A percentile compares a stretch with the other conserved stretches of the same genome.
Evolutionary conservation across 2,888 invertebrate genomes (phyloP).

Genomic region (Drosophila hamatofila): DNA sequence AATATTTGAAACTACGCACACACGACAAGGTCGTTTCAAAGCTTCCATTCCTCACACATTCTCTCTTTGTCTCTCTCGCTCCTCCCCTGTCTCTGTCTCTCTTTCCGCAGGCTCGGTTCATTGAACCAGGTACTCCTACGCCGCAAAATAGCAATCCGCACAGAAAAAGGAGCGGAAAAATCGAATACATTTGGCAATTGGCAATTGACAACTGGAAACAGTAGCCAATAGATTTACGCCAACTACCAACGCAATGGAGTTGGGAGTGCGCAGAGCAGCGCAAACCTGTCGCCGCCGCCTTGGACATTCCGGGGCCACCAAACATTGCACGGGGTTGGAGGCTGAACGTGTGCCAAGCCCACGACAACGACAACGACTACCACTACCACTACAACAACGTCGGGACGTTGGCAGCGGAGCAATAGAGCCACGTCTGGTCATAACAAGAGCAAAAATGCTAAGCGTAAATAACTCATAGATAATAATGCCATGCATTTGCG

Average conservation of each 20-base stretch:
- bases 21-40: conserved; percentile 65
- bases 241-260: conserved; percentile 58
- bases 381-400: conserved; percentile 13
- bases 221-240: conserved; percentile 69
- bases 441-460: conserved; percentile 70
- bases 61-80: neutral
- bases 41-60: neutral
- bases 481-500: conserved; percentile 76
- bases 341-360: conserved; percentile 75
- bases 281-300: conserved; percentile 72
- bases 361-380: conserved; percentile 47
- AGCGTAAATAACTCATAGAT: conserved; percentile 80
- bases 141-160: conserved; percentile 22
- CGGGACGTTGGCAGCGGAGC: conserved; percentile 47
- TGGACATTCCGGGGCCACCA: conserved; percentile 66
- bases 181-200: conserved; percentile 52
- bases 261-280: conserved; percentile 30
- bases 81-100: neutral
- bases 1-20: conserved; percentile 33
- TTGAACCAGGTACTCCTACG: conserved; percentile 71
- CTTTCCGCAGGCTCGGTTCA: conserved; percentile 49
- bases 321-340: conserved; percentile 39
- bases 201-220: conserved; percentile 59
- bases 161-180: conserved; percentile 15
- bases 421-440: conserved; percentile 61